Base-by-base conservation (phyloP, 1,140 invertebrate species). In the Acyrthosiphon pisum region DNA sequence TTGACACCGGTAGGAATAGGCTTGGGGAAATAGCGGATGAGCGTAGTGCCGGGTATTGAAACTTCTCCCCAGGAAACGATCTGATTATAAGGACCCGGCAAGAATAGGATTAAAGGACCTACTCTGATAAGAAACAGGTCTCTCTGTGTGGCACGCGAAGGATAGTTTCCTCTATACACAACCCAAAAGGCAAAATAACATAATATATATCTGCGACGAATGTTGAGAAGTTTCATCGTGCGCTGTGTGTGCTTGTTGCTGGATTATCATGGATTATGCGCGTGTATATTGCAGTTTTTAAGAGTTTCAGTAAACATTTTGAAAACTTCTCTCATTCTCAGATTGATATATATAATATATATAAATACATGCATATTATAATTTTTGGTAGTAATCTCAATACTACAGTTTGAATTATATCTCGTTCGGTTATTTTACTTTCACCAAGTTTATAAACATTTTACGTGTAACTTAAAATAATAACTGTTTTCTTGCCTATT, bases 81-180 rank as follows among this genome's bases (percentile, higher is more conserved):
- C 91, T 81, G 91, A 81, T 92, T 92, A 76, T 76, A 92, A 83
- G 91, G 68, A 83, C 56, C 53, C 60, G 20, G 60, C 68, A 83
- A 92, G 91, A 83, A 92, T 50, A 92, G 91, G 68, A 92, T 92
- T 92, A 92, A 92, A 92, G 68, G 91, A 48, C 46, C 76, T 30
- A 14, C 91, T 46, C 68, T 48, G 68, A 92, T 92, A 92, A 92
- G 91, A 92, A 81, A 83, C 46, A 81, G 46, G n/a, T 81, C 91
- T 48, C 35, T 50, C 68, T 68, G 44, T 91, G 48, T n/a, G 1
- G 68, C 9, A 46, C 35, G 68, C 23, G 68, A 76, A 44, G 76
- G 68, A 44, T 76, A 46, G 48, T 35, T 83, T 92, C 30, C 76
- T 50, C 91, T 81, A 50, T 60, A 83, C n/a, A 50, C 23, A 48